phyloP scores from a whole-genome alignment of 2,797 vertebrate genomes.

The Cryptoblepharus egeriae region DNA sequence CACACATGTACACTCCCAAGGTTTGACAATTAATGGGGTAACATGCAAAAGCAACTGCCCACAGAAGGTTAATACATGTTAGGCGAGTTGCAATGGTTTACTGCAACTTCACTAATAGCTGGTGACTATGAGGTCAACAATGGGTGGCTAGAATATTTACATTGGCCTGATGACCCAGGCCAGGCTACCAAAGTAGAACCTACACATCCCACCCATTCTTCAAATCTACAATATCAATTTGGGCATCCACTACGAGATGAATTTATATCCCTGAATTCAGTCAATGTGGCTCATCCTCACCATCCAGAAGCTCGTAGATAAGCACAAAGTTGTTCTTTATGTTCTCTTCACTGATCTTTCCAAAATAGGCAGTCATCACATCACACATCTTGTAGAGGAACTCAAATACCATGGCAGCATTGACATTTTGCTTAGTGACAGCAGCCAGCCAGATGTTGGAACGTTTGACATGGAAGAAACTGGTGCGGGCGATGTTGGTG shows the following conservation, averaged over 20 bases:
- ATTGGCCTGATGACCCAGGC: too few relatives aligned
- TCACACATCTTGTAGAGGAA: conserved; percentile 99
- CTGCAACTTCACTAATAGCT: neutral
- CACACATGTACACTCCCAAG: too few relatives aligned
- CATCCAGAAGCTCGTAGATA: conserved; percentile 97
- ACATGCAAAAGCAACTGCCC: neutral
- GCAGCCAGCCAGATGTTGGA: conserved; percentile 99
- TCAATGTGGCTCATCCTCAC: conserved; percentile 76
- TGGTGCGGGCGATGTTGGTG: conserved; percentile 98
- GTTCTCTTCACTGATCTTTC: conserved; percentile 99
- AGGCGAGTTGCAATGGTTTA: neutral
- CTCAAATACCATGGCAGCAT: conserved; percentile 99
- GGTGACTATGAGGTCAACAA: neutral
- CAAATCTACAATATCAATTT: neutral
- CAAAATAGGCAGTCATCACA: conserved; percentile 98
- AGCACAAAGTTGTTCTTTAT: conserved; percentile 99
- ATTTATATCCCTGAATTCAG: neutral
- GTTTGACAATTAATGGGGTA: neutral
- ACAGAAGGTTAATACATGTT: neutral
- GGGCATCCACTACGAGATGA: neutral
- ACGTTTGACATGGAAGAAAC: conserved; percentile 98
- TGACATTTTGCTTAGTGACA: conserved; percentile 99
- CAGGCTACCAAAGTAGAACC: neutral
- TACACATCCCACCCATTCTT: neutral
- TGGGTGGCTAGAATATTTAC: neutral